A percentile compares a stretch with the other conserved stretches of the same genome.
Evolutionary conservation across 1,140 invertebrate genomes (phyloP).

Genomic region (Drosophila orosa): DNA sequence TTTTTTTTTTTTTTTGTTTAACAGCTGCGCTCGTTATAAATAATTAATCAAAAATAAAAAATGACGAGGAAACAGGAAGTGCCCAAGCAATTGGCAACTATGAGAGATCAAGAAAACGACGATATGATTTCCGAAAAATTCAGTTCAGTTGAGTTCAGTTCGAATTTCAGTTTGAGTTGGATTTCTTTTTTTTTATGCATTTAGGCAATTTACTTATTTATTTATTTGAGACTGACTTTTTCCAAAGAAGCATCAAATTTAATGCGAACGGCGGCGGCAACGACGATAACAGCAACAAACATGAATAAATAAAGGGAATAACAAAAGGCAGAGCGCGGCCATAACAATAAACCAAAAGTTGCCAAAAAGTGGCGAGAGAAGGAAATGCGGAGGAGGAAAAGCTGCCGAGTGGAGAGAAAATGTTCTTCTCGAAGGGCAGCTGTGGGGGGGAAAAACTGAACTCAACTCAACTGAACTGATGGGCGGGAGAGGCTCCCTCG

Average conservation of each 20-base stretch:
- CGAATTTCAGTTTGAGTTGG: not conserved
- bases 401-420: slow-evolving; percentile 12
- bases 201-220: slow-evolving; percentile 68
- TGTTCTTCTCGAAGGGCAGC: slow-evolving; percentile 36
- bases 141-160: not conserved
- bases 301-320: slow-evolving; percentile 60
- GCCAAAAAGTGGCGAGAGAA: slow-evolving; percentile 37
- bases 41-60: slow-evolving; percentile 65
- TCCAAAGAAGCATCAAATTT: slow-evolving; percentile 71
- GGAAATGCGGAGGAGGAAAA: slow-evolving; percentile 18
- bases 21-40: slow-evolving; percentile 73
- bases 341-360: slow-evolving; percentile 70
- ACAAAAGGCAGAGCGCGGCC: slow-evolving; percentile 43
- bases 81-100: slow-evolving; percentile 28
- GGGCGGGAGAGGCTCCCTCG: slow-evolving; percentile 13
- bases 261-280: slow-evolving; percentile 46
- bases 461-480: not conserved
- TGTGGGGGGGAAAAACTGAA: not conserved
- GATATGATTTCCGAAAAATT: not conserved
- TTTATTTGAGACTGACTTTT: slow-evolving; percentile 57
- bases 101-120: slow-evolving; percentile 2
- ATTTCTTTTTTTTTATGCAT: slow-evolving; percentile 33
- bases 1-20: slow-evolving; percentile 38
- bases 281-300: slow-evolving; percentile 54
- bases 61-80: slow-evolving; percentile 45